A percentile compares a stretch with the other conserved stretches of the same genome.
phyloP scores from a whole-genome alignment of 2,888 invertebrate genomes.

The Poecilus cupreus region DNA sequence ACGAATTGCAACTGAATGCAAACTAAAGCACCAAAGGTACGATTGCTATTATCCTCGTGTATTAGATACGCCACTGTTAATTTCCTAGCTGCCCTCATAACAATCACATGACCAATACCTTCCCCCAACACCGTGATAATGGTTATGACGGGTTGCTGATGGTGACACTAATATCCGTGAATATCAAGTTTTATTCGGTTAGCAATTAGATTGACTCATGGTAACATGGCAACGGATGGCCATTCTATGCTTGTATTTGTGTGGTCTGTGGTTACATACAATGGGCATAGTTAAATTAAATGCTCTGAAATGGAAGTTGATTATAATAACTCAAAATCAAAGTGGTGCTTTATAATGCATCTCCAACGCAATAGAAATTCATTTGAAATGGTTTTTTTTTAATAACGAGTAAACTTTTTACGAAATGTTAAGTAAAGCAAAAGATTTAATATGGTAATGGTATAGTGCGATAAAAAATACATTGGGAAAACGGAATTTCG shows the following conservation, averaged over 20 bases:
- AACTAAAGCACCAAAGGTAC: too few species aligned
- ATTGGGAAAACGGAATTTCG: too few species aligned
- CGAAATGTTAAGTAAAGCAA: too few species aligned
- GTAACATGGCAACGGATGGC: neutral
- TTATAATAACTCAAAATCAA: neutral
- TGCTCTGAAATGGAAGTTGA: neutral
- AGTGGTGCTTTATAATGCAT: neutral
- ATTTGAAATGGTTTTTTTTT: too few species aligned
- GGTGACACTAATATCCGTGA: slow-evolving; percentile 5
- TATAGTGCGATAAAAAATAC: neutral
- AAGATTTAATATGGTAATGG: neutral
- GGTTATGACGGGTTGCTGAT: slow-evolving; percentile 10
- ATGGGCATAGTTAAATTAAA: slow-evolving; percentile 13
- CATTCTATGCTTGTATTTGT: too few species aligned
- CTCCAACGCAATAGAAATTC: too few species aligned
- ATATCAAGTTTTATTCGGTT: slow-evolving; percentile 20
- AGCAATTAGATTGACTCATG: slow-evolving; percentile 20
- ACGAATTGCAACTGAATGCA: too few species aligned
- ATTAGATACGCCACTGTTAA: too few species aligned
- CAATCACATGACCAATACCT: too few species aligned
- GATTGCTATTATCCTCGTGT: too few species aligned
- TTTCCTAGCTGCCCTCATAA: too few species aligned
- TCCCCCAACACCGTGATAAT: neutral
- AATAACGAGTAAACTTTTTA: neutral
- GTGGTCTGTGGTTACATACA: neutral